Conservation (phyloP, 1,140 invertebrate genomes). For the Holotrichia oblita region DNA sequence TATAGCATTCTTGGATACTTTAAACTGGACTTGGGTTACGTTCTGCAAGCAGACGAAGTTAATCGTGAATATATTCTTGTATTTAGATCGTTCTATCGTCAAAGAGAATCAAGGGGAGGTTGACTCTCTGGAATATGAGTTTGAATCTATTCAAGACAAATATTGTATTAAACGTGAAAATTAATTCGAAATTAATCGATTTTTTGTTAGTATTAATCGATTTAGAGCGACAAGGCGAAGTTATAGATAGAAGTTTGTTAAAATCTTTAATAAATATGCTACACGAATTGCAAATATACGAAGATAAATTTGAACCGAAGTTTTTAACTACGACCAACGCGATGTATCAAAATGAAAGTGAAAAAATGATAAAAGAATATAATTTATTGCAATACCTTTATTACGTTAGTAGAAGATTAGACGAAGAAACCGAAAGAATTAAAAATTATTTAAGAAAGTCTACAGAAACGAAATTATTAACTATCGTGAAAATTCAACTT, state of each 20-base stretch:
- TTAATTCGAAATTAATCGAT: constrained; percentile 90
- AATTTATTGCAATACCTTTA: constrained; percentile 92
- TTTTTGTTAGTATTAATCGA: no score
- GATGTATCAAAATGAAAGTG: constrained; percentile 87
- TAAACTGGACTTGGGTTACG: constrained; percentile 92
- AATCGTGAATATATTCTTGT: constrained; percentile 96
- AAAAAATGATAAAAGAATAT: constrained; percentile 87
- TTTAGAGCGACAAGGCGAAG: constrained; percentile 85
- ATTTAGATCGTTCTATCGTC: constrained; percentile 77
- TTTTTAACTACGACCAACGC: constrained; percentile 90
- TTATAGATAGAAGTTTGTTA: no score
- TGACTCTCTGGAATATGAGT: constrained; percentile 80
- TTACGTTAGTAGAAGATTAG: constrained; percentile 90
- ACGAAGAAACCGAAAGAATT: constrained; percentile 94
- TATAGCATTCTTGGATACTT: no score
- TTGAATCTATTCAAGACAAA: constrained; percentile 91
- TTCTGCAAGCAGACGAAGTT: constrained; percentile 96
- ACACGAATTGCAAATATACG: constrained; percentile 94
- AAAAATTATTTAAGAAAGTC: no score
- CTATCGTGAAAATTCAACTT: constrained; percentile 90
- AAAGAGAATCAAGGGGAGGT: constrained; percentile 57
- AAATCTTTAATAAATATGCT: constrained; percentile 96
- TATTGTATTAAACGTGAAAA: constrained; percentile 87
- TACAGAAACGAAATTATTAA: constrained; percentile 89
- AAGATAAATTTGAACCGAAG: constrained; percentile 90